These are phyloP conservation scores for Scaptomyza cyrtandrae DNA, from an alignment of 2,888 invertebrate species.

Conservation along the genomic window DNA sequence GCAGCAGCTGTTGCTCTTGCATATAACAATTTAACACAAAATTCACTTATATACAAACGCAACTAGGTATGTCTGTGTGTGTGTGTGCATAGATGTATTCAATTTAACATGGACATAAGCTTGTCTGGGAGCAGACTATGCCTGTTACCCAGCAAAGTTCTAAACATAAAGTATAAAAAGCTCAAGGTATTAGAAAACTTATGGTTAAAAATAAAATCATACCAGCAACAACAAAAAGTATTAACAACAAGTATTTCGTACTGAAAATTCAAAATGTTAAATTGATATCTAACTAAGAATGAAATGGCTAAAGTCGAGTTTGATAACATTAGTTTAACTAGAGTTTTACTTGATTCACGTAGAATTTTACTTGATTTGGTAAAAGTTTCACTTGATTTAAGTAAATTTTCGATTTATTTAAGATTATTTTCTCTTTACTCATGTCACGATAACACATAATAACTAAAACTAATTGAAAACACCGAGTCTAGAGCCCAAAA, in stretches of 20 bases:
- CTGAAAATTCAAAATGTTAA: too few species aligned
- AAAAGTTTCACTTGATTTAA: too few species aligned
- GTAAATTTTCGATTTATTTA: too few species aligned
- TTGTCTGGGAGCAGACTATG: neutral
- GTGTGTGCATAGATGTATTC: neutral
- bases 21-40: slow-evolving; percentile 1
- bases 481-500: neutral
- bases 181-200: neutral
- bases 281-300: too few species aligned
- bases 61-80: neutral
- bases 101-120: neutral
- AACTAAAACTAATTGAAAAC: neutral
- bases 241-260: too few species aligned
- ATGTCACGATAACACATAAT: too few species aligned
- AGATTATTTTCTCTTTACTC: too few species aligned
- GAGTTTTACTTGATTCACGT: neutral
- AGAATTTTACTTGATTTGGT: too few species aligned
- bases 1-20: neutral
- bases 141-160: neutral
- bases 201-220: neutral
- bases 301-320: too few species aligned
- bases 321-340: neutral
- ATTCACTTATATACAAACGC: too few species aligned
- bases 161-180: too few species aligned
- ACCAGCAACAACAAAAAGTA: too few species aligned